Evolutionary conservation across 2,113 vertebrate species (phyloP).

Genomic region (Pedionomus torquatus): DNA sequence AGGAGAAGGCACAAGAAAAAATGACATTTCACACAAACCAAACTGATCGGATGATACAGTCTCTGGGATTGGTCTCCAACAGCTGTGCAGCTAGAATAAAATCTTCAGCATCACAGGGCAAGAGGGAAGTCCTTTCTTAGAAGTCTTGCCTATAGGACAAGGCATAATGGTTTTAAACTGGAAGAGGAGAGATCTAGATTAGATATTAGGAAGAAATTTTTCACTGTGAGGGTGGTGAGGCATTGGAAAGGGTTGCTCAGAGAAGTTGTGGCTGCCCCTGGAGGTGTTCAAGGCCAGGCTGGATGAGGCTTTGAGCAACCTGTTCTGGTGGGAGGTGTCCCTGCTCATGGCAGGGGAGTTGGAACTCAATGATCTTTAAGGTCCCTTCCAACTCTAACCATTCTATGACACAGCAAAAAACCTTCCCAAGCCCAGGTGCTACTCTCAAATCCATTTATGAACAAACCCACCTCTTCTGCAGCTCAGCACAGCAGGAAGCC

Average conservation of each 20-base stretch:
- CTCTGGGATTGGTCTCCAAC: neutral
- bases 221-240: no score
- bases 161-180: no score
- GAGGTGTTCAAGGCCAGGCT: no score
- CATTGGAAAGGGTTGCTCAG: no score
- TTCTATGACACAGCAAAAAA: neutral
- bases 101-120: neutral
- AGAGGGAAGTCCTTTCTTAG: neutral
- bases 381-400: no score
- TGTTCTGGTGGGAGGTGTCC: no score
- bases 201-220: no score
- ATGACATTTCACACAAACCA: neutral
- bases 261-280: no score
- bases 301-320: no score
- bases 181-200: no score
- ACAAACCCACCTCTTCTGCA: neutral
- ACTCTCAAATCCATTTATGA: neutral
- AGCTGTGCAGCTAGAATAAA: neutral
- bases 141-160: neutral
- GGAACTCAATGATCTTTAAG: no score
- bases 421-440: neutral
- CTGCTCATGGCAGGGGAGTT: no score
- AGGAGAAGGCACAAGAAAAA: neutral
- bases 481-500: neutral
- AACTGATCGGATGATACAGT: neutral